Base-by-base conservation (phyloP, 2,797 vertebrate genomes). In the Petrocephalus schoutedeni region DNA sequence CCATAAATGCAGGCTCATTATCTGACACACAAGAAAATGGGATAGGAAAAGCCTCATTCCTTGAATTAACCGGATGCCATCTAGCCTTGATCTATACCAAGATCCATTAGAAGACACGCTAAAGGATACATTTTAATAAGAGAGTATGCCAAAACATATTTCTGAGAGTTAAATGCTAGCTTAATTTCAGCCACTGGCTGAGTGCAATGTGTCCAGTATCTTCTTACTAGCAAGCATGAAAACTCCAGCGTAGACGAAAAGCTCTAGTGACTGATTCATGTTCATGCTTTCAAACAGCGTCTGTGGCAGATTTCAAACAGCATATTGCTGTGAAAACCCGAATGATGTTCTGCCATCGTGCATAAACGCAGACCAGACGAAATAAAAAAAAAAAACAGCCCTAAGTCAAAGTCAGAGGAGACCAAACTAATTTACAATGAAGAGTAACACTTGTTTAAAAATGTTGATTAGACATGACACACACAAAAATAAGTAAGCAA, bases 41-140 rank as follows among this genome's bases (percentile, higher is more conserved):
- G 53, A 51, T 23, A 83, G 82, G 82, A 86, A 53, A 56, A 87
- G 19, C 28, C 12, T 84, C 57, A 7, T 41, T 86, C 86, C 85
- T 4, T 49, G 83, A 71, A 82, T 85, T 36, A 94, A 93, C 94
- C 95, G 96, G 95, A 96, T 96, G 95, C 95, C 95, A 95, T 92
- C 92, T 92, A 92, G 59, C 85, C 84, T 77, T 23, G 71, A 93
- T 90, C 87, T n/a, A 41, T 51, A 94, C 93, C 94, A 93, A 93
- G 92, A 94, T 94, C 93, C 92, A 94, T 94, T 41, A 94, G 94
- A 94, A 95, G 93, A 95, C 95, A 94, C 95, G 94, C 92, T 94
- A 92, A 95, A 95, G 94, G 96, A 67, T 74, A 74, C 14, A 41
- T 41, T 74, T 74, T 74, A 74, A 19, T 19, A 7, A 19, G 12